Base-by-base conservation (phyloP, 2,113 vertebrate species). In the Cacatua alba region DNA sequence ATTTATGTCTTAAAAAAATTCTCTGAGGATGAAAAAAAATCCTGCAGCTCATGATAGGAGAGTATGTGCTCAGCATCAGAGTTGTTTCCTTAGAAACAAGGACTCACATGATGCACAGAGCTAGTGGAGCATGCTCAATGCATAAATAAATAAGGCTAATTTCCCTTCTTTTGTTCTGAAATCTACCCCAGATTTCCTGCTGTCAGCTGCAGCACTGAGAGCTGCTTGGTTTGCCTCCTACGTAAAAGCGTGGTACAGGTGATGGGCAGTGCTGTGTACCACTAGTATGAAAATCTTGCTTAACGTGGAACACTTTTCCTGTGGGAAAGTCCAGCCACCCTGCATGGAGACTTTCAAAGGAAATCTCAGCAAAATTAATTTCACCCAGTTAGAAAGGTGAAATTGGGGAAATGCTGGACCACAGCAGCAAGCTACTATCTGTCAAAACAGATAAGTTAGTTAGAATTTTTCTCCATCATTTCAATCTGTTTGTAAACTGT, bases 241-340 rank as follows among this genome's bases (percentile, higher is more conserved):
- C 92, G 95, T 92, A 77, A 94, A 94, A 96, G 91, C 46, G 29
- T 46, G 7, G 85, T 67, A 44, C 75, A 51, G 90, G 97, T 63
- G 96, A 78, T 85, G 85, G 97, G 96, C 96, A 95, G 75, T 14
- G 70, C n/a, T 28, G 91, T 71, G 86, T 78, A 78, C 60, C 11
- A 6, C 53, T 86, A 86, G 31, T 64, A 94, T 94, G 94, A 95
- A 92, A 90, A 86, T 89, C 96, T 91, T 91, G 96, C 89, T 96
- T 97, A 97, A 97, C 23, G 2, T 65, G 92, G 64, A 55, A 95
- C 57, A 80, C 85, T 97, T 96, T 96, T 98, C 94, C 97, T 97
- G 97, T 97, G 97, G 97, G 98, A 97, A 98, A 97, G 94, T 97
- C 95, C 97, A 91, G 94, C 95, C 97, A 97, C 97, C 95, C 97